Evolutionary conservation across 2,888 invertebrate species (phyloP).

Genomic region (Punctoribates punctum): DNA sequence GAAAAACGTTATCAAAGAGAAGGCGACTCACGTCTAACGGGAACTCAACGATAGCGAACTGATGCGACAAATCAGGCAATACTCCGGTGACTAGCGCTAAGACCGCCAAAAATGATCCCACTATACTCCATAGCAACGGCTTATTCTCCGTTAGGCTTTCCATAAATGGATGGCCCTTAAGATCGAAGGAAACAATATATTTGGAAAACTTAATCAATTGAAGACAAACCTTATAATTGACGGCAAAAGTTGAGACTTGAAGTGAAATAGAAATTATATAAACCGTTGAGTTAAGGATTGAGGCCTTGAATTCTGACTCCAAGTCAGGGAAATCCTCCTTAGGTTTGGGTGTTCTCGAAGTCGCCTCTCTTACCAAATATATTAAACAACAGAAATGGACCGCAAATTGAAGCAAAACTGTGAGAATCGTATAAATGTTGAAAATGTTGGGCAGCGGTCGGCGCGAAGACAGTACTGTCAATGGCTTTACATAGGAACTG

Average conservation of each 20-base stretch:
- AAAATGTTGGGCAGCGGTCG: slow-evolving; percentile 97
- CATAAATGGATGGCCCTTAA: slow-evolving; percentile 96
- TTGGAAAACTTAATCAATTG: neutral
- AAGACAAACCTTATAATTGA: slow-evolving; percentile 85
- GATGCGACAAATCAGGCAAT: slow-evolving; percentile 75
- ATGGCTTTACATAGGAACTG: slow-evolving; percentile 61
- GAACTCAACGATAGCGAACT: slow-evolving; percentile 94
- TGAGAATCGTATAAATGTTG: slow-evolving; percentile 92
- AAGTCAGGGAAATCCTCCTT: slow-evolving; percentile 58
- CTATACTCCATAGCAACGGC: slow-evolving; percentile 82
- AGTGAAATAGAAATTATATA: slow-evolving; percentile 96
- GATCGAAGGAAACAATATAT: slow-evolving; percentile 15
- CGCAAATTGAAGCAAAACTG: slow-evolving; percentile 87
- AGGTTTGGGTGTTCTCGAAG: slow-evolving; percentile 63
- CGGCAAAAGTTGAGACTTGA: slow-evolving; percentile 96
- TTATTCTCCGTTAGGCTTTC: slow-evolving; percentile 89
- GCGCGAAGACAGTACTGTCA: slow-evolving; percentile 85
- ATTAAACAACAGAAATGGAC: slow-evolving; percentile 90
- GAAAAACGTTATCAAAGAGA: neutral
- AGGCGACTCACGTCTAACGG: slow-evolving; percentile 74
- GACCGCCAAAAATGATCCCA: slow-evolving; percentile 75
- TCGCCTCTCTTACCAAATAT: slow-evolving; percentile 79
- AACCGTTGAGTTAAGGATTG: slow-evolving; percentile 93
- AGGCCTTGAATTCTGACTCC: slow-evolving; percentile 82
- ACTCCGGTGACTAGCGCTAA: slow-evolving; percentile 77